Evolutionary conservation across 2,113 vertebrate species (phyloP), one percentile per base, ranked within the genome.

Genomic region (Callospermophilus lateralis): DNA sequence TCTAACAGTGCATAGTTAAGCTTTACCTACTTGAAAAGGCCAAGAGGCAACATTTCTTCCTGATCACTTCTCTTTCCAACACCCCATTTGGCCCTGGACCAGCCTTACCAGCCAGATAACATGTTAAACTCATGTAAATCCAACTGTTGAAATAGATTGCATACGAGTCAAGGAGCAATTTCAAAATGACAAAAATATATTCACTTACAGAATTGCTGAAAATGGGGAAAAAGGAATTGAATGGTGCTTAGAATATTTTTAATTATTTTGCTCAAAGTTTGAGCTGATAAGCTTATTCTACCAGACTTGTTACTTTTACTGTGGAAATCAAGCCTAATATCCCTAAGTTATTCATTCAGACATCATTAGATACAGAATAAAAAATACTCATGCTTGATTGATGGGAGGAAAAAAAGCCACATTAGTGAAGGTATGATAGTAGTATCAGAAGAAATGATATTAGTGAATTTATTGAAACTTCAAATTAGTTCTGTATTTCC

Each of bases 121-220:
- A 28, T 16, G 9, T 16, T 48, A 30, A 34, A 4, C 34, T 91
- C n/a, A 45, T 86, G 79, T 72, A 84, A 97, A 81, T 61, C 55
- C 53, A 87, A 8, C 15, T 51, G 16, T 26, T 11, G 48, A 89
- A 84, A 77, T 53, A 84, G 68, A n/a, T 73, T 67, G 19, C 24
- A 63, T 48, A 16, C 74, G 84, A 97, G 20, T 84, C 78, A 87
- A 61, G 42, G 94, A 93, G 63, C 55, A 61, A 76, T 84, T 80
- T 95, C 28, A 77, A 76, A 96, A 84, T 45, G 48, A 19, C 58
- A 39, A 34, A 26, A 63, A 22, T 39, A 58, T 45, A 63, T 81
- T 72, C 7, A 89, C 26, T 94, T 92, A 51, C 7, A 53, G 12
- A 16, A 34, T 17, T 11, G 68, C 58, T 76, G 45, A 34, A 91